Conservation (phyloP, 2,113 vertebrate species). For the Proterorhinus semilunaris region DNA sequence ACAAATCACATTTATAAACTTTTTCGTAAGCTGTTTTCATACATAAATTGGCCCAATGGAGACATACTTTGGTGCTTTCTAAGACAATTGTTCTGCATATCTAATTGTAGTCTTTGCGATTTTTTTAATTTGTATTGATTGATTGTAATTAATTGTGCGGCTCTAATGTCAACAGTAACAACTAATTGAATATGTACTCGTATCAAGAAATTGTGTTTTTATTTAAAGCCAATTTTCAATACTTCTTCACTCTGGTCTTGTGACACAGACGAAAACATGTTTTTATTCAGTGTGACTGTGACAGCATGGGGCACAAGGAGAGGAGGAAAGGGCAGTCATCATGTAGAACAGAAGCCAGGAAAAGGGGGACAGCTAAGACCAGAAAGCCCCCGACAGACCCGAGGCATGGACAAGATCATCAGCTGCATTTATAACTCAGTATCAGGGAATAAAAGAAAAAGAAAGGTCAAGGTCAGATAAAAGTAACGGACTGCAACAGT, state of each 20-base stretch:
- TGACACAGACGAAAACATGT: not conserved
- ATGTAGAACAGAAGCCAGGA: constrained; percentile 26
- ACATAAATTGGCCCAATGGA: too few species aligned
- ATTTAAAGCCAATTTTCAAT: too few species aligned
- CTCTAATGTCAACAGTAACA: too few species aligned
- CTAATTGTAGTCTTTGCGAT: too few species aligned
- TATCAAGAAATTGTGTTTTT: too few species aligned
- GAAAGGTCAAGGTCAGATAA: constrained; percentile 4
- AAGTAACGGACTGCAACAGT: not conserved
- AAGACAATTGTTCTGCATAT: too few species aligned
- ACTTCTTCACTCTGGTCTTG: constrained; percentile 27
- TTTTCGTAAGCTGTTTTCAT: too few species aligned
- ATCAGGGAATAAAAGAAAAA: constrained; percentile 18
- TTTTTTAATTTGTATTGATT: too few species aligned
- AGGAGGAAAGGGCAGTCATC: constrained; percentile 32
- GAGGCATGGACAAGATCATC: constrained; percentile 20
- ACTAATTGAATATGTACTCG: too few species aligned
- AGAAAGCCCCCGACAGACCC: constrained; percentile 28
- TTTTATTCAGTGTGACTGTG: not conserved
- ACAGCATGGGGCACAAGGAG: constrained; percentile 7
- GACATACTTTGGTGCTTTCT: too few species aligned
- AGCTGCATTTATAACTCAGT: constrained; percentile 30
- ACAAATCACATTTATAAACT: too few species aligned
- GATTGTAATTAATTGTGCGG: too few species aligned
- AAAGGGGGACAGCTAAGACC: constrained; percentile 53